A percentile compares a stretch with the other conserved stretches of the same genome.
Conservation (phyloP, 2,113 vertebrate species). For the Nibea albiflora region DNA sequence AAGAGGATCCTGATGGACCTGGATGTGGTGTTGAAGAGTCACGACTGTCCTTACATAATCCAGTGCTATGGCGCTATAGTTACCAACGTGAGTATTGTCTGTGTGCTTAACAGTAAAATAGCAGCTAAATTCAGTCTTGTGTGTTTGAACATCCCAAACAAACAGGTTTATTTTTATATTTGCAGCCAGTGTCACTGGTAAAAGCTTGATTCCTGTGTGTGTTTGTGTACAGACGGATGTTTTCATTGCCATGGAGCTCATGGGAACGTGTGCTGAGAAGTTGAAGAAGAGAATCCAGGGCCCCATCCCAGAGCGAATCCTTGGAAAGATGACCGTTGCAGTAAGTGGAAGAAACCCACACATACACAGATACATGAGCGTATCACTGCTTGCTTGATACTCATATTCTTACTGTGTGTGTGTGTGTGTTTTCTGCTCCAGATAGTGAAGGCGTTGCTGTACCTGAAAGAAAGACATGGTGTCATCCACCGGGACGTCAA, state of each 20-base stretch:
- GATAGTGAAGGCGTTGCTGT: constrained; percentile 94
- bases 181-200: neutral
- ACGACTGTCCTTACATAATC: constrained; percentile 96
- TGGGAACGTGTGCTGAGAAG: constrained; percentile 96
- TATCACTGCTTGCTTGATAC: neutral
- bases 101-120: neutral
- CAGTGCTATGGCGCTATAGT: constrained; percentile 97
- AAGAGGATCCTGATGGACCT: constrained; percentile 96
- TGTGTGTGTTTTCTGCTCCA: constrained; percentile 59
- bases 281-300: constrained; percentile 96
- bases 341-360: constrained; percentile 79
- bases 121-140: neutral
- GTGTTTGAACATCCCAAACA: no score
- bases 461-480: constrained; percentile 96
- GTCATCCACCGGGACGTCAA: constrained; percentile 96
- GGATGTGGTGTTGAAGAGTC: constrained; percentile 95
- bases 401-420: neutral
- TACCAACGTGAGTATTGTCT: constrained; percentile 87
- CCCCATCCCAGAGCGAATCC: constrained; percentile 93
- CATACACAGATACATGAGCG: neutral
- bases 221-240: constrained; percentile 89
- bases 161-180: no score
- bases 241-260: constrained; percentile 97
- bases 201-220: constrained; percentile 5
- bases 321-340: constrained; percentile 96